A percentile compares a stretch with the other conserved stretches of the same genome.
Evolutionary conservation across 2,888 invertebrate species (phyloP).

Genomic region (Cantharis lateralis): DNA sequence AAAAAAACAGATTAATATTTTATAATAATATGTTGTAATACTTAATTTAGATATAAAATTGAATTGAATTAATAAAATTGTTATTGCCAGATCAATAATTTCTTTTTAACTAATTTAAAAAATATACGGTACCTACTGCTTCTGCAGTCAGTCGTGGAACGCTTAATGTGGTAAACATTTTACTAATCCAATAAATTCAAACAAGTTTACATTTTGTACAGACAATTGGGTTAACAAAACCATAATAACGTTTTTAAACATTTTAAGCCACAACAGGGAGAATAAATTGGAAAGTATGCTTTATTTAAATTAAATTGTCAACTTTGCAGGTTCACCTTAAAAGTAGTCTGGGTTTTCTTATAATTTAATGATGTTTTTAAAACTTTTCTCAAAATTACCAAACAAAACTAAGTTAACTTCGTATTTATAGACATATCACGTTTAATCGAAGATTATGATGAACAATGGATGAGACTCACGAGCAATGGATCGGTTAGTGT

Average conservation of each 20-base stretch:
- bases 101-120: background rate
- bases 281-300: background rate
- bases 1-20: background rate
- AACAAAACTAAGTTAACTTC: background rate
- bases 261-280: background rate
- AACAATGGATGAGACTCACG: background rate
- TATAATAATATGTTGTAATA: background rate
- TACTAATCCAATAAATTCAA: background rate
- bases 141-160: background rate
- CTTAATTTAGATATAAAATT: background rate
- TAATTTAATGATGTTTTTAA: background rate
- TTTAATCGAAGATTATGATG: background rate
- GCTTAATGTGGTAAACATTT: background rate
- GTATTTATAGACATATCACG: background rate
- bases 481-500: background rate
- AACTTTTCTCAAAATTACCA: background rate
- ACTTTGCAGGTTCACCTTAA: background rate
- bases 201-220: background rate
- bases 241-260: background rate
- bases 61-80: background rate
- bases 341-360: background rate
- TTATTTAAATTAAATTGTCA: background rate
- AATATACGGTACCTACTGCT: background rate
- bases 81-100: background rate
- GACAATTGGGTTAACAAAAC: background rate